These are phyloP conservation scores for Listronotus oregonensis DNA, from an alignment of 1,140 invertebrate genomes.

Conservation along the genomic window DNA sequence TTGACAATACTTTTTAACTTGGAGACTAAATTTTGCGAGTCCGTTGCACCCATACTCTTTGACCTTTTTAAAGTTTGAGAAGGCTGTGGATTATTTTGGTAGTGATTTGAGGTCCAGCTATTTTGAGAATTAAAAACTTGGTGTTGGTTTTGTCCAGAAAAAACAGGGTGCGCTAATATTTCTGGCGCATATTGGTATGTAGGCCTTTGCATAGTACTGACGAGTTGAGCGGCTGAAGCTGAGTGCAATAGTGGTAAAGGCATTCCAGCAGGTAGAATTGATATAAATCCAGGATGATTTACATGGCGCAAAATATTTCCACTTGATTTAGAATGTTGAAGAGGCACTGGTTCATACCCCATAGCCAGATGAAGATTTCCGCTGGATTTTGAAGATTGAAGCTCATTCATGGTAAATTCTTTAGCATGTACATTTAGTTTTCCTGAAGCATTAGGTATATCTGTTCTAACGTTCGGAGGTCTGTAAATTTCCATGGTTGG, in stretches of 20 bases:
- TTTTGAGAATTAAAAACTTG: constrained; percentile 41
- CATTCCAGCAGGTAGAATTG: constrained; percentile 49
- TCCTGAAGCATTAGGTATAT: constrained; percentile 48
- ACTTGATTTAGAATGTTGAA: constrained; percentile 67
- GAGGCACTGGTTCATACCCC: constrained; percentile 54
- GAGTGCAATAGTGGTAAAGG: constrained; percentile 58
- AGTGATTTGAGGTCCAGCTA: constrained; percentile 30
- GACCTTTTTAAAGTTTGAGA: constrained; percentile 71
- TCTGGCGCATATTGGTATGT: constrained; percentile 55
- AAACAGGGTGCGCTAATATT: constrained; percentile 41
- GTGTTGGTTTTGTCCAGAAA: constrained; percentile 44
- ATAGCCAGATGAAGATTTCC: constrained; percentile 64
- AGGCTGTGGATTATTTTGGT: constrained; percentile 32
- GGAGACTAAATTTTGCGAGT: constrained; percentile 59
- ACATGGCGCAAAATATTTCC: constrained; percentile 62
- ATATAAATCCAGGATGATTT: constrained; percentile 51
- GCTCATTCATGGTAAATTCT: constrained; percentile 78
- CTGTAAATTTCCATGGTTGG: constrained; percentile 86
- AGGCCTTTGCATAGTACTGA: constrained; percentile 53
- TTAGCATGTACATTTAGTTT: constrained; percentile 83
- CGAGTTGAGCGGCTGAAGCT: constrained; percentile 46
- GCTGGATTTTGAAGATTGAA: constrained; percentile 67
- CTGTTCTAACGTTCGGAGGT: constrained; percentile 73
- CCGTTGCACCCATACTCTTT: constrained; percentile 77
- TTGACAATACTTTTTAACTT: constrained; percentile 63